Percentiles rank a stretch among this genome's conserved stretches.
Evolutionary conservation across 2,113 vertebrate species (phyloP).

Genomic region (Aldabrachelys gigantea): DNA sequence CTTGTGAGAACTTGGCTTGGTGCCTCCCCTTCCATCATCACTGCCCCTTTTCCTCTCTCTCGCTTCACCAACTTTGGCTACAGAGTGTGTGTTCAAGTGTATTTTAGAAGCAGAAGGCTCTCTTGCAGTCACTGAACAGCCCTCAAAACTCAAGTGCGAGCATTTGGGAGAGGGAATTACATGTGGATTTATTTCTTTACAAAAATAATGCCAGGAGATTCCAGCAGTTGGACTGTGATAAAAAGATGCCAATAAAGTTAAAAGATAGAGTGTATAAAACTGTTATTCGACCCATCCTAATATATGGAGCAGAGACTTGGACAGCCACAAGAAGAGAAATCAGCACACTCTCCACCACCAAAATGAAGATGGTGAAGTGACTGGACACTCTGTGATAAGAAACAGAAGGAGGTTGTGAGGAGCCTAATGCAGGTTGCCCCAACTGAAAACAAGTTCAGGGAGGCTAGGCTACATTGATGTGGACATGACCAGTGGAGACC

Average conservation of each 20-base stretch:
- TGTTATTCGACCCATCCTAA: neutral
- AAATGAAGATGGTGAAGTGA: neutral
- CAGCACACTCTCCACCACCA: neutral
- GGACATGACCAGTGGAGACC: neutral
- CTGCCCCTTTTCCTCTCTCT: slow-evolving; percentile 66
- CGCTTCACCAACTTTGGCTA: slow-evolving; percentile 48
- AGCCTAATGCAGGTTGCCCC: neutral
- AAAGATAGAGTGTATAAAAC: neutral
- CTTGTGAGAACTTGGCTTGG: slow-evolving; percentile 47
- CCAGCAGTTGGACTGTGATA: neutral
- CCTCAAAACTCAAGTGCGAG: neutral
- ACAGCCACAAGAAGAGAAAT: neutral
- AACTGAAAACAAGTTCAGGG: neutral
- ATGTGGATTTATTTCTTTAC: neutral
- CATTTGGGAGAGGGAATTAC: neutral
- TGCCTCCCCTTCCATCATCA: slow-evolving; percentile 58
- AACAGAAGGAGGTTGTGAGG: neutral
- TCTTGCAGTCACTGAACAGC: slow-evolving; percentile 1
- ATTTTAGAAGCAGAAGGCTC: neutral
- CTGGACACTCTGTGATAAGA: neutral
- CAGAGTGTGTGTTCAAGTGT: slow-evolving; percentile 13
- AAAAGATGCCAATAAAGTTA: neutral
- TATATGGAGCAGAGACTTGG: neutral
- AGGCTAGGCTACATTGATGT: neutral
- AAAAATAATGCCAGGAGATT: neutral